Base-by-base conservation (phyloP, 35 echinoderm and acorn worm genomes). In the Eucidaris tribuloides region DNA sequence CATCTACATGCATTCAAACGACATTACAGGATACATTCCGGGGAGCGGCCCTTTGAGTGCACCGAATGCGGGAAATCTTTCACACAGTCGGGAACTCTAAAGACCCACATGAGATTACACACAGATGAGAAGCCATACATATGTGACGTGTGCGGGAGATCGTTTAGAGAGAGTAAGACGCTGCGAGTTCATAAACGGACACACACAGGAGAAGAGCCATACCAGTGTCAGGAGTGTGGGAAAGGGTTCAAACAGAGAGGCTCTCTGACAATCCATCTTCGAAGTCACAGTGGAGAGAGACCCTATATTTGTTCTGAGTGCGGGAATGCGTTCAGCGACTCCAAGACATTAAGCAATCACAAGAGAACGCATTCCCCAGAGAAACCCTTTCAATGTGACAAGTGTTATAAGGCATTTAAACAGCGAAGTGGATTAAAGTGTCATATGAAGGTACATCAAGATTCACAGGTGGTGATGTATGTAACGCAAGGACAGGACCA, bases 71-170 rank as follows among this genome's bases (percentile, higher is more conserved):
- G 63, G 0, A 91, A 59, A 44, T 39, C 68, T 4, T 91, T 91
- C 23, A 86, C 42, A 2, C 81, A 84, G 71, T 50, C 38, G 17
- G 71, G 81, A 33, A 76, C 78, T 41, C 45, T 91, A 5, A 85
- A 80, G 22, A 91, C 62, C 3, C 89, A 91, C 46, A 59, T 71
- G 45, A 24, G 81, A 7, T 65, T 55, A 13, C 89, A 91, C 56
- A 79, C 89, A 32, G 89, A 82, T 31, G 72, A 91, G 23, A 33
- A 46, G 22, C 89, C 82, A 14, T 91, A 48, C 54, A 45, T 65
- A 48, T 91, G 89, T 39, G 52, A 91, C 65, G 35, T 79, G n/a
- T 91, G 89, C 42, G 82, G 79, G 62, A 49, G 42, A 40, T 45
- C 48, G 17, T 91, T 91, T 6, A 64, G n/a, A n/a, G n/a, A n/a